phyloP scores from a whole-genome alignment of 2,113 vertebrate species.

The Gymnarchus niloticus region DNA sequence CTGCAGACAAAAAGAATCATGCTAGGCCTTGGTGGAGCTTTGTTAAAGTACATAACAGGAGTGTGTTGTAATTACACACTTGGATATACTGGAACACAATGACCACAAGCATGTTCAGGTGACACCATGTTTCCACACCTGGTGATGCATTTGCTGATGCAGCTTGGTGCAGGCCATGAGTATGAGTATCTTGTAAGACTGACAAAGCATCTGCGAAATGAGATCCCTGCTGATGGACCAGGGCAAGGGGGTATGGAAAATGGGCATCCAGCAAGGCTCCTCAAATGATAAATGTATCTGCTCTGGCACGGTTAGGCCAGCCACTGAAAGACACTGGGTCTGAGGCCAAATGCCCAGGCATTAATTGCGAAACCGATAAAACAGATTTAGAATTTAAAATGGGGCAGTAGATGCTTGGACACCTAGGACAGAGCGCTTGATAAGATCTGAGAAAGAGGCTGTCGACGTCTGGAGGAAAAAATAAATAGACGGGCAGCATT shows the following conservation, averaged over 20 bases:
- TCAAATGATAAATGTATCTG: not conserved
- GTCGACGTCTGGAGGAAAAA: not conserved
- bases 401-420: not conserved
- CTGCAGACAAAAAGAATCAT: not conserved
- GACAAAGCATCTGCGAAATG: not conserved
- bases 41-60: not conserved
- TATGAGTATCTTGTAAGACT: not conserved
- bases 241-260: not conserved
- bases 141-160: not conserved
- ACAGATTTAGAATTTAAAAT: conserved; percentile 8
- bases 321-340: not conserved
- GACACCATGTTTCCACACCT: not conserved
- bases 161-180: not conserved
- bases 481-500: not conserved
- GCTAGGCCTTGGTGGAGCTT: not conserved
- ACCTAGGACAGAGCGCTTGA: not conserved
- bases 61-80: not conserved
- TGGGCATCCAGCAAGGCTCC: not conserved
- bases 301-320: not conserved
- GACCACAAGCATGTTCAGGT: not conserved
- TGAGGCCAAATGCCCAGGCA: not conserved
- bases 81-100: not conserved
- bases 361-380: not conserved
- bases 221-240: not conserved
- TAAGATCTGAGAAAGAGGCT: not conserved